A percentile compares a stretch with the other conserved stretches of the same genome.
Evolutionary conservation across 2,888 invertebrate species (phyloP).

Genomic region (Ectemnius lituratus): DNA sequence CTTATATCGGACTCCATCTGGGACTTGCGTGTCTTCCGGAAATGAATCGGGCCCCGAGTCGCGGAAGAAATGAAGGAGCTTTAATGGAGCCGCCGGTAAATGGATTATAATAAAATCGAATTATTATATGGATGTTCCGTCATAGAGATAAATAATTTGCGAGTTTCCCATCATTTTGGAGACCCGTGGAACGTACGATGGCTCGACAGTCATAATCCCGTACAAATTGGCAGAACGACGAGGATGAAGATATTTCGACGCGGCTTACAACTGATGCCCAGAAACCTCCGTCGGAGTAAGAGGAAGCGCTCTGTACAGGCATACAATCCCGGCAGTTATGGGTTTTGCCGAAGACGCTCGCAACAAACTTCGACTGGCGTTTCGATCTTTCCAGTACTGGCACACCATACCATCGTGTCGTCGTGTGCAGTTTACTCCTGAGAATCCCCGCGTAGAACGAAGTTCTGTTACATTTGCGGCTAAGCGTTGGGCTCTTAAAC

Average conservation of each 20-base stretch:
- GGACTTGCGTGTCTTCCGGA: too few relatives aligned
- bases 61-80: too few relatives aligned
- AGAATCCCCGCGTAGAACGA: conserved; percentile 44
- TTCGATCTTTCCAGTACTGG: conserved; percentile 54
- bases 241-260: conserved; percentile 17
- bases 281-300: conserved; percentile 32
- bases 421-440: conserved; percentile 53
- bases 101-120: too few relatives aligned
- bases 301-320: conserved; percentile 29
- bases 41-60: too few relatives aligned
- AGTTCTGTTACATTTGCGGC: conserved; percentile 64
- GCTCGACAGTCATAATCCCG: too few relatives aligned
- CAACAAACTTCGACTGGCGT: conserved; percentile 53
- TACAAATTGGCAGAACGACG: too few relatives aligned
- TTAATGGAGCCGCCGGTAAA: too few relatives aligned
- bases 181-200: too few relatives aligned
- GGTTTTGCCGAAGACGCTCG: conserved; percentile 37
- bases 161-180: too few relatives aligned
- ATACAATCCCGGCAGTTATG: conserved; percentile 42
- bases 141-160: too few relatives aligned
- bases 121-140: too few relatives aligned
- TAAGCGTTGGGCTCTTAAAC: conserved; percentile 56
- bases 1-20: too few relatives aligned
- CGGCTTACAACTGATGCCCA: conserved; percentile 10
- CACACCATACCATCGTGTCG: conserved; percentile 13